Evolutionary conservation across 1,140 invertebrate genomes (phyloP).

Genomic region (Sarcophaga peregrina): DNA sequence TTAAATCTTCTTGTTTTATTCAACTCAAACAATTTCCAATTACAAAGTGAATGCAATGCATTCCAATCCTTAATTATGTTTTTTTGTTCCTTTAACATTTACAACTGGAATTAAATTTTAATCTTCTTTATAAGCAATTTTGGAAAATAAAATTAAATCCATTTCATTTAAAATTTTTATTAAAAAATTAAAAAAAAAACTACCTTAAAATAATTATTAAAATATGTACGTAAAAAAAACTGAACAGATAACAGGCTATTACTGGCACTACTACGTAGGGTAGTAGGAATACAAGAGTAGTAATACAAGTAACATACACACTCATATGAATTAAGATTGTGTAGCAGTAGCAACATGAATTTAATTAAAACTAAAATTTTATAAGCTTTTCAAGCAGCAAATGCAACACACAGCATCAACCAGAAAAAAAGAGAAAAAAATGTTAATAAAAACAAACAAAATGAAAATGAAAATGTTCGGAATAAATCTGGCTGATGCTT

Average conservation of each 20-base stretch:
- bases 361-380: constrained; percentile 42
- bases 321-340: constrained; percentile 33
- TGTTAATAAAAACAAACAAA: neutral
- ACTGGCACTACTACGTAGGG: too few relatives aligned
- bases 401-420: neutral
- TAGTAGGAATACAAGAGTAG: too few relatives aligned
- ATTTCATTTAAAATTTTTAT: neutral
- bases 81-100: too few relatives aligned
- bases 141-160: constrained; percentile 19
- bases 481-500: constrained; percentile 27
- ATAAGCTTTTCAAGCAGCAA: constrained; percentile 24
- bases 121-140: constrained; percentile 15
- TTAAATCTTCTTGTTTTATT: too few relatives aligned
- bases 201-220: constrained; percentile 20
- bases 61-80: too few relatives aligned
- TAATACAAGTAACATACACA: too few relatives aligned
- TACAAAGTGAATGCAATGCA: too few relatives aligned
- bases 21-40: too few relatives aligned
- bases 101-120: constrained; percentile 1
- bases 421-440: neutral
- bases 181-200: neutral
- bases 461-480: constrained; percentile 7
- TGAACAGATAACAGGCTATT: neutral
- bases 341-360: constrained; percentile 22
- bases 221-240: neutral